Evolutionary conservation across 2,113 vertebrate species (phyloP).

Genomic region (Sus scrofa): DNA sequence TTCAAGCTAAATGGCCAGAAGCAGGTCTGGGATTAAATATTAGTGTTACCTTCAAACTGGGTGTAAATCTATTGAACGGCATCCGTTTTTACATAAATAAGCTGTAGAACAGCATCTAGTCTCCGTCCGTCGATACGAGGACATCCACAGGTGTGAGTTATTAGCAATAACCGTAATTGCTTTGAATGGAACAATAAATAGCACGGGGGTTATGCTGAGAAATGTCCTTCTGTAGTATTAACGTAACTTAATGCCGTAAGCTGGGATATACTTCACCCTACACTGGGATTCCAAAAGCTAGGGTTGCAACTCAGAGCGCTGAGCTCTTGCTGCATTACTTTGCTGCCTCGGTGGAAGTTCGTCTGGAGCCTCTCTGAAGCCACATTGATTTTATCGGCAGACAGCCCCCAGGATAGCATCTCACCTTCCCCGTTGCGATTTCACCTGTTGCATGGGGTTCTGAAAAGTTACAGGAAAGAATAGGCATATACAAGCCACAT

Average conservation of each 20-base stretch:
- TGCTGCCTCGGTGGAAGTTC: constrained; percentile 10
- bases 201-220: not conserved
- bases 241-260: not conserved
- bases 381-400: constrained; percentile 56
- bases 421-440: constrained; percentile 60
- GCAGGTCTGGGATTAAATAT: constrained; percentile 63
- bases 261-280: not conserved
- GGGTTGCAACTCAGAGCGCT: not conserved
- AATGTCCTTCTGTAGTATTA: not conserved
- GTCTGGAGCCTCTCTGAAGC: constrained; percentile 55
- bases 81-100: constrained; percentile 66
- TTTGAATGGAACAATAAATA: constrained; percentile 51
- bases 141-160: constrained; percentile 60
- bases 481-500: not conserved
- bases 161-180: constrained; percentile 67
- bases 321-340: constrained; percentile 46
- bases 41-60: constrained; percentile 40
- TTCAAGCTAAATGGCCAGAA: constrained; percentile 73
- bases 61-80: constrained; percentile 49
- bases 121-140: not conserved
- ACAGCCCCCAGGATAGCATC: constrained; percentile 53
- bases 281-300: not conserved
- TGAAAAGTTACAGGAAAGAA: constrained; percentile 47
- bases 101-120: not conserved
- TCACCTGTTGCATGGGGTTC: constrained; percentile 47